Evolutionary conservation across 2,797 vertebrate genomes (phyloP).

Genomic region (Sorex maritimensis): DNA sequence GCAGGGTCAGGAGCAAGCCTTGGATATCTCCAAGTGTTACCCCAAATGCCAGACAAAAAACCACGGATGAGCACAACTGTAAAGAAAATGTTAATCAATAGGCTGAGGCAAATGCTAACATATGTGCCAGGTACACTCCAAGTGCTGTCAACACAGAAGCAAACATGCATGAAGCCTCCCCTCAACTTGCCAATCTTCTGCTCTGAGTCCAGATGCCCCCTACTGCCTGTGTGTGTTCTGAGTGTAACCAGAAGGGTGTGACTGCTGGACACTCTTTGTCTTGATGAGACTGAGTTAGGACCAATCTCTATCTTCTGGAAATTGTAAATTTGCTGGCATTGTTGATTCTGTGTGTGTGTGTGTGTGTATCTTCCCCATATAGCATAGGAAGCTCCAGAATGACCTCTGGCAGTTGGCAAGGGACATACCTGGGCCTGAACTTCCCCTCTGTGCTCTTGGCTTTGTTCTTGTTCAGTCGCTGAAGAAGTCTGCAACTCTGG

Average conservation of each 20-base stretch:
- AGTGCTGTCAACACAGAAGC: neutral
- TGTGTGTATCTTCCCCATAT: neutral
- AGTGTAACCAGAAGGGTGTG: rapidly evolving
- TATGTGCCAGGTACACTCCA: neutral
- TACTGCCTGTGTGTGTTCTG: rapidly evolving
- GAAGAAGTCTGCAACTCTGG: neutral
- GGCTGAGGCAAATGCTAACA: neutral
- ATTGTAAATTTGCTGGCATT: neutral
- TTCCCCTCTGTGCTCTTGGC: neutral
- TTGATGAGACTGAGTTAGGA: neutral
- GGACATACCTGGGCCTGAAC: neutral
- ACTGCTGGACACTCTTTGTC: rapidly evolving
- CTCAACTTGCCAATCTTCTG: neutral
- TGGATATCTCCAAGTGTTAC: no score
- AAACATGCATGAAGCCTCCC: neutral
- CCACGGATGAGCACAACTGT: no score
- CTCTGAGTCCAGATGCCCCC: neutral
- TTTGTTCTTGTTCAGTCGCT: conserved; percentile 1
- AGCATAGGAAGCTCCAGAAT: neutral
- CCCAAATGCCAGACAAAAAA: no score
- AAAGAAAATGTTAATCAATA: neutral
- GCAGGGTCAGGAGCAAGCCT: no score
- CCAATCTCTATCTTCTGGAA: neutral
- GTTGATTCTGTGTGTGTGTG: neutral
- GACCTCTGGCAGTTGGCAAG: rapidly evolving